Evolutionary conservation across 92 coral and sea anemone genomes (phyloP), one percentile per base, ranked within the genome.

Genomic region (Muricea muricata): DNA sequence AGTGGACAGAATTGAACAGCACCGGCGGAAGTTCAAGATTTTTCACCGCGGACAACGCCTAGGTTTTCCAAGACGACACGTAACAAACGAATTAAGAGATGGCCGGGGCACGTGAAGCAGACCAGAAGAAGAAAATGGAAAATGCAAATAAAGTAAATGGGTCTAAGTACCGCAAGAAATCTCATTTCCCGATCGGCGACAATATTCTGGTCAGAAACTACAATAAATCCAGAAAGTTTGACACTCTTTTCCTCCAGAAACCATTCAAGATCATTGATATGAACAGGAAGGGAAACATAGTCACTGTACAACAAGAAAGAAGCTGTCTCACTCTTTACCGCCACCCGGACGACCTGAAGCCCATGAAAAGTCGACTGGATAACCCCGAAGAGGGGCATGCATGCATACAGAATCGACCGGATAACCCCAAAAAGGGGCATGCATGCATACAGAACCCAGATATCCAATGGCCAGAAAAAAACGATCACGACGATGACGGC

Each of bases 261-360:
- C 4, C 72, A 24, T 65, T 65, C 39, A 65, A 65, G 72, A 65
- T 65, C 34, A 65, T 65, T n/a, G 72, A 65, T 29, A 65, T 65
- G 72, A 65, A 65, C 72, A n/a, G 21, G 17, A 39, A 65, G 23
- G 72, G 39, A 24, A 65, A 65, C 39, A 29, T 11, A n/a, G 21
- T 65, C 72, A 65, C 39, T 8, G 72, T 65, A 34, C 23, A 65
- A 11, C 72, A 65, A 65, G 34, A 65, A 29, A 9, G 23, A 11
- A 65, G n/a, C 23, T 35, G 39, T 34, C 42, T 65, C n/a, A 65
- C 72, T 0, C 72, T 65, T 0, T 21, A 39, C 9, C 17, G 72
- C 2, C 72, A 65, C 39, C 72, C 72, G 35, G 72, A 65, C 13
- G 72, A 65, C 13, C 17, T 65, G 1, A 65, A 65, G n/a, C 72